phyloP scores from a whole-genome alignment of 2,888 invertebrate species.

The Trachelus tabidus region DNA sequence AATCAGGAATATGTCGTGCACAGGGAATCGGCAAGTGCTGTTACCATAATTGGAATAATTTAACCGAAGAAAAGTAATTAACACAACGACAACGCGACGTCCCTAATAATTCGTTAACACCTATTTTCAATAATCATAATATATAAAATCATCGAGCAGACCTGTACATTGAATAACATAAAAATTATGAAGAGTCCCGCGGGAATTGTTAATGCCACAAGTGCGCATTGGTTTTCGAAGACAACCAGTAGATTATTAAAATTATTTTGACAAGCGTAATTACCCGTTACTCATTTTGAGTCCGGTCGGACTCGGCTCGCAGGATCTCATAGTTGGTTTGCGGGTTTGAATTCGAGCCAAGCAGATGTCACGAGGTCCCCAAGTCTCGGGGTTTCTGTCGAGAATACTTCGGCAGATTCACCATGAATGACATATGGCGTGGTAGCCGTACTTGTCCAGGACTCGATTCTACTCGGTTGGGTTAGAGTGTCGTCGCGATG shows the following conservation, averaged over 20 bases:
- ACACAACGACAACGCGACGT: background rate
- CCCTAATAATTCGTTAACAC: background rate
- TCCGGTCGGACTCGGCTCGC: background rate
- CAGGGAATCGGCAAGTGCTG: background rate
- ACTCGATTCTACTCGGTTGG: background rate
- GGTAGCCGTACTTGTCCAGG: background rate
- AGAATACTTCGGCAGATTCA: conserved; percentile 13
- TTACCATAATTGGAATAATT: background rate
- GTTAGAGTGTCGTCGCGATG: conserved; percentile 27
- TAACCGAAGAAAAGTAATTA: background rate
- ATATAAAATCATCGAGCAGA: background rate
- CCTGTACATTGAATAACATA: background rate
- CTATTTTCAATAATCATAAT: background rate
- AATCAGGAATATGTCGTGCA: conserved; percentile 38
- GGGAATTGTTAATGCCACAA: background rate
- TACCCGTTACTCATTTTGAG: conserved; percentile 19
- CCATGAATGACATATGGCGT: background rate
- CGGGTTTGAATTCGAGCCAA: conserved; percentile 24
- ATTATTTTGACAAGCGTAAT: conserved; percentile 33
- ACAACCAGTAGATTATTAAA: conserved; percentile 18
- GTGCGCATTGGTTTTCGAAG: background rate
- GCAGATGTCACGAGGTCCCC: conserved; percentile 29
- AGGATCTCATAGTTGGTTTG: conserved; percentile 7
- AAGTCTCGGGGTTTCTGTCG: conserved; percentile 22
- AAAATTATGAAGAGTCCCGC: background rate